Conservation (phyloP, 2,888 invertebrate species). For the Chloromyia formosa region DNA sequence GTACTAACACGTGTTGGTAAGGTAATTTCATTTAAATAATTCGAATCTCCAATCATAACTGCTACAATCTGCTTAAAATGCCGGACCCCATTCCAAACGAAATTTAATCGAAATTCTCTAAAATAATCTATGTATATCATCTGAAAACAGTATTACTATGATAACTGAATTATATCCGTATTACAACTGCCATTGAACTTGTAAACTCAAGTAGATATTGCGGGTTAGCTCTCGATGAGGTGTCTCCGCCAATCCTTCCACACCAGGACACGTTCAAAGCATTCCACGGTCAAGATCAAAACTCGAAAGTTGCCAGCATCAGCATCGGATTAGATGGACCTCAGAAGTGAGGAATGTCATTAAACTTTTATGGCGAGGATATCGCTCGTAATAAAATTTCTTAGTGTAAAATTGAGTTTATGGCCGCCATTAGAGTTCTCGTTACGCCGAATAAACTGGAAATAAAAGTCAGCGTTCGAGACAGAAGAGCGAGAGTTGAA, state of each 20-base stretch:
- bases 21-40: no score
- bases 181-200: no score
- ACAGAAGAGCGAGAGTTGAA: background rate
- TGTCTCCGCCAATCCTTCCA: background rate
- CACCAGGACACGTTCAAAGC: background rate
- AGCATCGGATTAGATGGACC: constrained; percentile 19
- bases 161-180: no score
- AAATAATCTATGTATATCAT: no score
- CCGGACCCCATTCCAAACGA: no score
- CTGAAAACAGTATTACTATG: no score
- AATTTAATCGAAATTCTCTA: no score
- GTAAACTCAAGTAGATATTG: no score
- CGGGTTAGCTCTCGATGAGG: background rate
- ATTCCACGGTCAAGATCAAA: background rate
- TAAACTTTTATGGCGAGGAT: constrained; percentile 41
- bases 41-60: no score
- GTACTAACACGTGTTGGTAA: no score
- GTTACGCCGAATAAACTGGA: constrained; percentile 34
- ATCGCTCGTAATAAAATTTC: constrained; percentile 42
- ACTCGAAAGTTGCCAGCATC: constrained; percentile 25
- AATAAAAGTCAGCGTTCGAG: constrained; percentile 6
- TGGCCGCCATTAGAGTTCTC: constrained; percentile 29
- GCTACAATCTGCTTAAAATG: no score
- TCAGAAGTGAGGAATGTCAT: constrained; percentile 13
- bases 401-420: constrained; percentile 41